Evolutionary conservation across 2,888 invertebrate species (phyloP).

Genomic region (Troilus luridus): DNA sequence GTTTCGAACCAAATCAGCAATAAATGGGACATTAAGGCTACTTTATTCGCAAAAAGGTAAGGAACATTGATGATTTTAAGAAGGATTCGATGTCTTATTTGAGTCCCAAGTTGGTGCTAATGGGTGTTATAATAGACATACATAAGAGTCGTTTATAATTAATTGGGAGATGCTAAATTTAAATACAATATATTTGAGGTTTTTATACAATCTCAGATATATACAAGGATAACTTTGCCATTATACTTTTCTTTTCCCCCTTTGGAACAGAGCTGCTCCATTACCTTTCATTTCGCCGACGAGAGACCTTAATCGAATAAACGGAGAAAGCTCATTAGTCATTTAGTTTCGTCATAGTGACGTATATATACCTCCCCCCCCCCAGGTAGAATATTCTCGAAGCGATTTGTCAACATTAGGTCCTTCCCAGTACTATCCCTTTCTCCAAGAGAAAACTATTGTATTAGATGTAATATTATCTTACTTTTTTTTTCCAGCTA

Average conservation of each 20-base stretch:
- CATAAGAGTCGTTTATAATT: not conserved
- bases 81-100: no score
- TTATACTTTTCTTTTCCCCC: not conserved
- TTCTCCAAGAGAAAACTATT: not conserved
- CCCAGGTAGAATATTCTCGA: not conserved
- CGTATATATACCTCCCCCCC: not conserved
- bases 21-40: no score
- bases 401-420: constrained; percentile 13
- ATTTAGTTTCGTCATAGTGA: constrained; percentile 44
- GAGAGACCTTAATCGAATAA: constrained; percentile 44
- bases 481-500: no score
- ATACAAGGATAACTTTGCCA: not conserved
- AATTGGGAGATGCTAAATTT: not conserved
- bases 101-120: no score
- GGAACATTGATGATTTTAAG: no score
- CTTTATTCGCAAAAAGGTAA: no score
- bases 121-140: no score
- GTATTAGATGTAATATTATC: not conserved
- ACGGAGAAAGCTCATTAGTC: constrained; percentile 39
- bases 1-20: no score
- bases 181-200: not conserved
- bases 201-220: not conserved
- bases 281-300: constrained; percentile 14
- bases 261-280: not conserved
- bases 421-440: not conserved